phyloP scores from a whole-genome alignment of 2,113 vertebrate genomes.

The Perca fluviatilis region DNA sequence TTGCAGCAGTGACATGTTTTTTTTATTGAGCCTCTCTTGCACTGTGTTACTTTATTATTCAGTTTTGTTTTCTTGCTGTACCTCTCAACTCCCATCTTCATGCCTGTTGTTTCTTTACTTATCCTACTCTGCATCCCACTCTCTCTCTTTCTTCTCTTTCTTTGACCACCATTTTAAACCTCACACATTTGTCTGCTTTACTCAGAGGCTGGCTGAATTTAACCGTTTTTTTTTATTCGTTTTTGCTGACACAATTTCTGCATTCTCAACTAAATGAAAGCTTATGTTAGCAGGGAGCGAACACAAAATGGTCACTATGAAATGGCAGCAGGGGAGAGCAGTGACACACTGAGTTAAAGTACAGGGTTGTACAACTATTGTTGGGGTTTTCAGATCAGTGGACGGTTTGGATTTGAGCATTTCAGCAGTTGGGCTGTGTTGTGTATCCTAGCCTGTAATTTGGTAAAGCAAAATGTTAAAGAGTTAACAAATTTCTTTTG shows the following conservation, averaged over 20 bases:
- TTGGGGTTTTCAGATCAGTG: not conserved
- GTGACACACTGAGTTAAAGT: not conserved
- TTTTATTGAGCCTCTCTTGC: constrained; percentile 3
- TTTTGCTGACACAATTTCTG: not conserved
- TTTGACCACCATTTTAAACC: not conserved
- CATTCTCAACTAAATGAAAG: not conserved
- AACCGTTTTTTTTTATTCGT: not conserved
- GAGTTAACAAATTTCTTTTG: not conserved
- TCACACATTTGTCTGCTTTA: not conserved
- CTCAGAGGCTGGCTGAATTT: not conserved
- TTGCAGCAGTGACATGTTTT: not conserved
- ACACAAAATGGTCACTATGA: not conserved
- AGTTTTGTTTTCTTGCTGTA: not conserved
- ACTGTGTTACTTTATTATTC: constrained; percentile 4
- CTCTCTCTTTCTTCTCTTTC: not conserved
- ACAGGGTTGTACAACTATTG: not conserved
- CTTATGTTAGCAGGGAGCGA: too few species aligned
- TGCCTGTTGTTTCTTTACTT: constrained; percentile 23
- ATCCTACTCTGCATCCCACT: constrained; percentile 1
- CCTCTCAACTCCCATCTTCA: not conserved
- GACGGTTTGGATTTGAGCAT: not conserved
- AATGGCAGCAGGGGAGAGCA: not conserved
- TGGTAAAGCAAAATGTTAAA: not conserved
- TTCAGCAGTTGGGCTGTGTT: not conserved
- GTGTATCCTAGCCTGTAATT: not conserved